These are phyloP conservation scores for Brachycybe producta DNA, from an alignment of 2,888 invertebrate genomes.

Conservation along the genomic window DNA sequence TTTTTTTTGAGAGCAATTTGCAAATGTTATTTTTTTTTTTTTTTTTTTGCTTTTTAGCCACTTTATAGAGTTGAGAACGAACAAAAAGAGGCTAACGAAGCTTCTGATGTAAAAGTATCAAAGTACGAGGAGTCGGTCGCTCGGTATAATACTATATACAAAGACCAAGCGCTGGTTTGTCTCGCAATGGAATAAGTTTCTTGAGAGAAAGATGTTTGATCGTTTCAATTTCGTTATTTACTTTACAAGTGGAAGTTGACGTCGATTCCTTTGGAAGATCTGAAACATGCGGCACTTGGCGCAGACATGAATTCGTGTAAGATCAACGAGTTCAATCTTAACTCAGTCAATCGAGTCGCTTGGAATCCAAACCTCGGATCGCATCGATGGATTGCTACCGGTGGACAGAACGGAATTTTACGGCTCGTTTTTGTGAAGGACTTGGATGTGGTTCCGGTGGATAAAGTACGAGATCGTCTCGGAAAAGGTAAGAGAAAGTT, in stretches of 20 bases:
- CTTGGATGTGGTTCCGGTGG: constrained; percentile 6
- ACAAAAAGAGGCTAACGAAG: too few species aligned
- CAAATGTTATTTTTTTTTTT: too few species aligned
- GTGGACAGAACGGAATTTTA: constrained; percentile 13
- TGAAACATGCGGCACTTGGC: not conserved
- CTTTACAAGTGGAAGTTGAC: constrained; percentile 3
- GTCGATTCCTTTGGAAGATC: constrained; percentile 1
- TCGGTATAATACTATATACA: too few species aligned
- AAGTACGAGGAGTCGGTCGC: too few species aligned
- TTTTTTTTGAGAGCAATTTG: too few species aligned
- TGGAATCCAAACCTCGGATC: constrained; percentile 17
- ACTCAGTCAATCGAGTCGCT: constrained; percentile 3
- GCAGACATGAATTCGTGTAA: not conserved
- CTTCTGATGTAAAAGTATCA: too few species aligned
- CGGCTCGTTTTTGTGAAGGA: not conserved
- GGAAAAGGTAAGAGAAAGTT: too few species aligned
- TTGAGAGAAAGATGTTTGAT: too few species aligned
- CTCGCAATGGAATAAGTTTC: too few species aligned
- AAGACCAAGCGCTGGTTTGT: too few species aligned
- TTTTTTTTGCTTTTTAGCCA: too few species aligned
- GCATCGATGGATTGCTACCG: constrained; percentile 15
- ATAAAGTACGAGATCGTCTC: constrained; percentile 1
- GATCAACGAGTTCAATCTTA: not conserved
- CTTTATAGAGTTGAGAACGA: too few species aligned
- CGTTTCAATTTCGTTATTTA: not conserved